These are phyloP conservation scores for Solen grandis DNA, from an alignment of 1,140 invertebrate species.

Conservation along the genomic window DNA sequence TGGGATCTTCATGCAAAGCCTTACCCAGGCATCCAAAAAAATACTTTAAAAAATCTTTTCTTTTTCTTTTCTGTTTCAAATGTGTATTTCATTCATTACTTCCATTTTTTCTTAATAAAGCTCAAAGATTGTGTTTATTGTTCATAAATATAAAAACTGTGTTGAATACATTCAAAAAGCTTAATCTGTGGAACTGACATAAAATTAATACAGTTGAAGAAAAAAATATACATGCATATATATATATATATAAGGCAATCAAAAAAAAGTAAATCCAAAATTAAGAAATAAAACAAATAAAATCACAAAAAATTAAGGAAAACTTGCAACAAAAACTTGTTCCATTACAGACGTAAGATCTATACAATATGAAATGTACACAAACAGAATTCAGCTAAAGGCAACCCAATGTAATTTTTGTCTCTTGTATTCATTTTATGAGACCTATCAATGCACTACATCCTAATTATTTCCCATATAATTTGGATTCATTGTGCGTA, in stretches of 20 bases:
- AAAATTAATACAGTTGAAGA: conserved; percentile 17
- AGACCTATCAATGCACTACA: too few relatives aligned
- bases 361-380: too few relatives aligned
- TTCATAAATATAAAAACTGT: not conserved
- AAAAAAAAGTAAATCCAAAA: conserved; percentile 38
- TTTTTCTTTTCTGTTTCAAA: too few relatives aligned
- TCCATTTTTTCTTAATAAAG: too few relatives aligned
- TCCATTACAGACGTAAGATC: conserved; percentile 9
- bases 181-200: conserved; percentile 18
- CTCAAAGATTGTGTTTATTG: not conserved
- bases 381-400: not conserved
- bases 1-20: too few relatives aligned
- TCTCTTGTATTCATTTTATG: too few relatives aligned
- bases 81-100: too few relatives aligned
- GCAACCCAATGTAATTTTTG: conserved; percentile 10
- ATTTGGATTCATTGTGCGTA: conserved; percentile 9
- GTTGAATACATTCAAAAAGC: conserved; percentile 8
- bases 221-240: conserved; percentile 42
- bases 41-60: too few relatives aligned
- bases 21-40: too few relatives aligned
- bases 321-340: conserved; percentile 46
- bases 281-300: conserved; percentile 54
- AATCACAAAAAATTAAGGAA: conserved; percentile 48
- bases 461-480: not conserved
- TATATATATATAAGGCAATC: conserved; percentile 44